These are phyloP conservation scores for Zaprionus africanus DNA, from an alignment of 1,140 invertebrate species.

Conservation along the genomic window DNA sequence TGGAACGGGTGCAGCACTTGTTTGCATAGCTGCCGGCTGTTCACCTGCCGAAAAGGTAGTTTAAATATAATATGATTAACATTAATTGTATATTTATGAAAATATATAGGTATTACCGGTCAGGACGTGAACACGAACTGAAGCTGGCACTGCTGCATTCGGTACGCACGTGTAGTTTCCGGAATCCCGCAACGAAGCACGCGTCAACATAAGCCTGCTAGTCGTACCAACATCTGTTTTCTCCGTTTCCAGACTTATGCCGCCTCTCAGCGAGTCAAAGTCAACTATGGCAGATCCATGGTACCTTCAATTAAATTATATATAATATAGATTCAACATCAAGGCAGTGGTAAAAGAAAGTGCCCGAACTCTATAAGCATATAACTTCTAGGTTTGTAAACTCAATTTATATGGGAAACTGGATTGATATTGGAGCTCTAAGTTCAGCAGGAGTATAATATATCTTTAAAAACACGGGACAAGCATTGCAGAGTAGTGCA, in stretches of 20 bases:
- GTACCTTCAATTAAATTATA: conserved; percentile 85
- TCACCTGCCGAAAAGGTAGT: conserved; percentile 86
- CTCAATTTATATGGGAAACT: no score
- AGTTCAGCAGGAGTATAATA: no score
- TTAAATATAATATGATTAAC: neutral
- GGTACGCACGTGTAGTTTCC: conserved; percentile 96
- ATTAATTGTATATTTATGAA: neutral
- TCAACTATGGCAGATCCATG: conserved; percentile 92
- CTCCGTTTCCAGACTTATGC: conserved; percentile 95
- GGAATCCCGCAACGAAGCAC: conserved; percentile 92
- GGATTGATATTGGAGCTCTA: no score
- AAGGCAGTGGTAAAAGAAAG: neutral
- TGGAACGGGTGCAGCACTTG: conserved; percentile 90
- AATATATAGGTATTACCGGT: conserved; percentile 88
- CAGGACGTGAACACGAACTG: conserved; percentile 94
- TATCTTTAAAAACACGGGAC: no score
- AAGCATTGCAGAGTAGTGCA: no score
- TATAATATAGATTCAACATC: neutral
- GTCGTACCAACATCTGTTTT: conserved; percentile 94
- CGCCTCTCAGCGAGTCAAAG: conserved; percentile 93
- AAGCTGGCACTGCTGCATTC: conserved; percentile 93
- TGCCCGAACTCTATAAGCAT: no score
- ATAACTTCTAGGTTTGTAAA: no score
- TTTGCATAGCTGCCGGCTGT: conserved; percentile 91
- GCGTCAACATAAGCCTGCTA: conserved; percentile 94